Percentiles rank a stretch among this genome's conserved stretches.
These are phyloP conservation scores for Archips xylosteana DNA, from an alignment of 2,888 invertebrate genomes.

Conservation along the genomic window DNA sequence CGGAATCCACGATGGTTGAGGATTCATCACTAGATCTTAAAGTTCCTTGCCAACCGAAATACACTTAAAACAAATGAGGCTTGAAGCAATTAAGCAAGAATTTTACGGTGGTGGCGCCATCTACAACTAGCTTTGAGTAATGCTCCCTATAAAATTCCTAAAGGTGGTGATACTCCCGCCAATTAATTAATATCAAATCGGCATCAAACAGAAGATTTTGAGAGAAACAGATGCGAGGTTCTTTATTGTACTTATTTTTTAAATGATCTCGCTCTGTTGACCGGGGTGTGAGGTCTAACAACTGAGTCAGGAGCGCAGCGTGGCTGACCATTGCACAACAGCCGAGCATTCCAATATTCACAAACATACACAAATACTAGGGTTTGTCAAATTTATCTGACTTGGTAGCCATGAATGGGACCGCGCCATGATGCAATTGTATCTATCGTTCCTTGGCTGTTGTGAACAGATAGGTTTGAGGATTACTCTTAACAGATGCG, in stretches of 20 bases:
- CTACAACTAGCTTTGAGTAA: constrained; percentile 5
- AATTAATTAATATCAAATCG: constrained; percentile 53
- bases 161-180: constrained; percentile 79
- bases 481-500: not conserved
- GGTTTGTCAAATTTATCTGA: constrained; percentile 5
- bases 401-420: constrained; percentile 1
- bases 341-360: constrained; percentile 44
- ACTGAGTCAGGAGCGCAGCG: constrained; percentile 82
- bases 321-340: constrained; percentile 60
- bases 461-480: constrained; percentile 3
- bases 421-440: not conserved
- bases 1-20: not conserved
- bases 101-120: constrained; percentile 35
- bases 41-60: not conserved
- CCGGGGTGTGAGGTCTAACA: constrained; percentile 84
- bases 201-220: constrained; percentile 83
- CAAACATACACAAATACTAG: constrained; percentile 14
- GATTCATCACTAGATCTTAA: not conserved
- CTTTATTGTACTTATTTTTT: constrained; percentile 52
- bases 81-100: not conserved
- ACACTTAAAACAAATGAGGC: not conserved
- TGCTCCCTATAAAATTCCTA: constrained; percentile 31
- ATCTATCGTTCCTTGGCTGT: not conserved
- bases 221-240: constrained; percentile 75
- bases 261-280: constrained; percentile 75